Evolutionary conservation across 2,113 vertebrate species (phyloP).

Genomic region (Chlorodrepanis virens): DNA sequence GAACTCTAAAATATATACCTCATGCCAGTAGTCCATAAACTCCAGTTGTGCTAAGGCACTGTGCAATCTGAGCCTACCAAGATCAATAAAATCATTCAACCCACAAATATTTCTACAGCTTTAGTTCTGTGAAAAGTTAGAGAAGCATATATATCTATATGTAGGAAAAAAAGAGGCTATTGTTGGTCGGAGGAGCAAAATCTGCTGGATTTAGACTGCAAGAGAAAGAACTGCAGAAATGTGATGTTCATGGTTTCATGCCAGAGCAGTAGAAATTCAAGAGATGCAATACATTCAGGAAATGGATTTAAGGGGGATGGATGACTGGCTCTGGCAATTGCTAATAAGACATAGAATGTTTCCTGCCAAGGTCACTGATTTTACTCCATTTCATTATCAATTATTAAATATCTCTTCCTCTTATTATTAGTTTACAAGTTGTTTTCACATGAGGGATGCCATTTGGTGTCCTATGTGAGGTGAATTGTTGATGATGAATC

Average conservation of each 20-base stretch:
- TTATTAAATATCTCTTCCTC: conserved; percentile 56
- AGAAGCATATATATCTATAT: neutral
- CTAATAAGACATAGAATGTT: conserved; percentile 28
- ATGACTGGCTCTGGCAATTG: conserved; percentile 36
- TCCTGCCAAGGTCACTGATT: conserved; percentile 49
- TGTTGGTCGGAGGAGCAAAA: neutral
- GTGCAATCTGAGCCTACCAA: neutral
- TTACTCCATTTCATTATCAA: conserved; percentile 57
- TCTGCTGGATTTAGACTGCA: neutral
- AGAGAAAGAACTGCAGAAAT: neutral
- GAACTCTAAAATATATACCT: conserved; percentile 42
- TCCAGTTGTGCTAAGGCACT: neutral
- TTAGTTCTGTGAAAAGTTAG: neutral
- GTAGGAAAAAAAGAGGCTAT: neutral
- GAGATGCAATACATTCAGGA: neutral
- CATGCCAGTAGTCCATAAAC: conserved; percentile 41
- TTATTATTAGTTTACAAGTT: conserved; percentile 57
- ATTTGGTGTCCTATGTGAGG: neutral
- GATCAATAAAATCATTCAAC: conserved; percentile 51
- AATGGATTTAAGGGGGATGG: conserved; percentile 29
- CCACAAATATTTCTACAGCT: conserved; percentile 27
- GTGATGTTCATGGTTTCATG: neutral
- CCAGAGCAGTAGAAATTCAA: conserved; percentile 9
- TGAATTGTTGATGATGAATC: conserved; percentile 21
- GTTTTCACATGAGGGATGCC: conserved; percentile 31